Evolutionary conservation across 2,888 invertebrate species (phyloP).

Genomic region (Chloroclystis v-ata): DNA sequence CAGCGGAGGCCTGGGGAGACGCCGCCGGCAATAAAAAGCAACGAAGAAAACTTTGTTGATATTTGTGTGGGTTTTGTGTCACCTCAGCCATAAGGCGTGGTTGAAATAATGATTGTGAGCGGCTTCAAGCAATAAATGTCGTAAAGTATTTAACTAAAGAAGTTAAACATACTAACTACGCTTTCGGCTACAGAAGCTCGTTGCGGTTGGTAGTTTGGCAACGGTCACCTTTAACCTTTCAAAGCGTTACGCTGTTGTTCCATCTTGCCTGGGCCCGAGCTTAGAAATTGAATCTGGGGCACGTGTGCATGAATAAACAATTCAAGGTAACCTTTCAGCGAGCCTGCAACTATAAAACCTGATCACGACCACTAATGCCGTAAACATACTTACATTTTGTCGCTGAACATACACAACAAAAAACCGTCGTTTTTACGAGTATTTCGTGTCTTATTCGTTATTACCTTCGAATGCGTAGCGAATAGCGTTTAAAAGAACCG

Average conservation of each 20-base stretch:
- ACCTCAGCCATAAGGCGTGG: slow-evolving; percentile 17
- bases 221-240: slow-evolving; percentile 37
- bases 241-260: slow-evolving; percentile 16
- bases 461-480: not conserved
- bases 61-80: slow-evolving; percentile 22
- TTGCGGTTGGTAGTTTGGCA: slow-evolving; percentile 10
- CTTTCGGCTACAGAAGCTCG: not conserved
- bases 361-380: slow-evolving; percentile 13
- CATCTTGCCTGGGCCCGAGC: slow-evolving; percentile 14
- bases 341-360: slow-evolving; percentile 15
- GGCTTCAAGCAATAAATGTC: slow-evolving; percentile 4
- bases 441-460: slow-evolving; percentile 2
- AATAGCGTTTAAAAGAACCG: no score
- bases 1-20: slow-evolving; percentile 34
- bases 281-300: slow-evolving; percentile 55
- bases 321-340: slow-evolving; percentile 32
- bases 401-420: slow-evolving; percentile 13
- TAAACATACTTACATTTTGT: slow-evolving; percentile 11
- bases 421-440: slow-evolving; percentile 6
- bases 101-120: slow-evolving; percentile 13
- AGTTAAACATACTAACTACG: no score
- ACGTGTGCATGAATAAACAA: slow-evolving; percentile 56
- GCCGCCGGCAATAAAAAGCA: slow-evolving; percentile 48
- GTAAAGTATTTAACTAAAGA: slow-evolving; percentile 1
- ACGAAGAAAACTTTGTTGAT: slow-evolving; percentile 26